phyloP scores from a whole-genome alignment of 2,113 vertebrate species.

The Psephotus haematonotus region DNA sequence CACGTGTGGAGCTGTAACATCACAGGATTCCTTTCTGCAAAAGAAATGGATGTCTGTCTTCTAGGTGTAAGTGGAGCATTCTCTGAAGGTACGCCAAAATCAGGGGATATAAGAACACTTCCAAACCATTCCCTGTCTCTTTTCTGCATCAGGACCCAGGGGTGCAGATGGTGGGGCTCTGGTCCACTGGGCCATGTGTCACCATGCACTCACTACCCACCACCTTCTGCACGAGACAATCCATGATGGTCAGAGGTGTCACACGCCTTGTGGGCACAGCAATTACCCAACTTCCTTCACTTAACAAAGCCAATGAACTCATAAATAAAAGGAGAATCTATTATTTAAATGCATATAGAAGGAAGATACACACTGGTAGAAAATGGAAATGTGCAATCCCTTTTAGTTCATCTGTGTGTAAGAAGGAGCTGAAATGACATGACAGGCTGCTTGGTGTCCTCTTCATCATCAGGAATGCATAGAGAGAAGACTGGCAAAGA shows the following conservation, averaged over 20 bases:
- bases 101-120: not conserved
- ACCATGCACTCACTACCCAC: not conserved
- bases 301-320: not conserved
- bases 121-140: not conserved
- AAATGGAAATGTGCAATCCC: not conserved
- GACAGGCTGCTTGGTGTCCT: not conserved
- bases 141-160: not conserved
- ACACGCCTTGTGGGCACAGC: not conserved
- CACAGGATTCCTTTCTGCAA: not conserved
- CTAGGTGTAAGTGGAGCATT: not conserved
- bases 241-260: not conserved
- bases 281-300: not conserved
- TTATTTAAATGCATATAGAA: not conserved
- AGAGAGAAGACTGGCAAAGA: not conserved
- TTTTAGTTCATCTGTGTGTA: not conserved
- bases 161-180: not conserved
- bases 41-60: not conserved
- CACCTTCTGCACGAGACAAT: not conserved
- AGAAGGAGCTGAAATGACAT: not conserved
- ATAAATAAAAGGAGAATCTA: not conserved
- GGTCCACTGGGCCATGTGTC: not conserved
- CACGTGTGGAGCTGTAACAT: not conserved
- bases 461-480: not conserved
- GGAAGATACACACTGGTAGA: not conserved
- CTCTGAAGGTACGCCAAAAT: not conserved